Conservation (phyloP, 2,113 vertebrate species). For the Callorhinus ursinus region DNA sequence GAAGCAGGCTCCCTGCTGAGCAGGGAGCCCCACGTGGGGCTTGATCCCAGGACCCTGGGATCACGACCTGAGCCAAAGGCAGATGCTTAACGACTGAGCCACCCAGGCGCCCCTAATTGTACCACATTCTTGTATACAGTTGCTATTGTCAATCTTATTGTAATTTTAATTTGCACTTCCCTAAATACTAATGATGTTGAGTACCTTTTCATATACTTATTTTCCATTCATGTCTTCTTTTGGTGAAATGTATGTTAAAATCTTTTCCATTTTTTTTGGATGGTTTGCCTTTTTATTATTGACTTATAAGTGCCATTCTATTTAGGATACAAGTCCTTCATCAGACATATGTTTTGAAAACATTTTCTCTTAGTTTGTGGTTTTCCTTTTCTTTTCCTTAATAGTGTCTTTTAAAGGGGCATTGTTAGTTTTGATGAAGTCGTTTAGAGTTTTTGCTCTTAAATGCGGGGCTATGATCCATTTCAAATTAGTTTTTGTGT, state of each 20-base stretch:
- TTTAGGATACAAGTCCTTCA: neutral
- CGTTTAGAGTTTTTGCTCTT: neutral
- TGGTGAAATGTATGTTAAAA: neutral
- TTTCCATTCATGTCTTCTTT: neutral
- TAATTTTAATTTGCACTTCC: neutral
- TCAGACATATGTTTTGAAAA: slow-evolving; percentile 9
- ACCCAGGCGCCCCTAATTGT: neutral
- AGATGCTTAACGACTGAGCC: too few species aligned
- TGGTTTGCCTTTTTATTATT: neutral
- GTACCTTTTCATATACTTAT: neutral
- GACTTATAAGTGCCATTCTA: neutral
- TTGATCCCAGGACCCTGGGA: too few species aligned
- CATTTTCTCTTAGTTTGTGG: neutral
- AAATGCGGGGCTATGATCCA: neutral
- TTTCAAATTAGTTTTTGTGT: neutral
- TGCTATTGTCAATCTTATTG: neutral
- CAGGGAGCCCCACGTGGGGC: too few species aligned
- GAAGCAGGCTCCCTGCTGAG: too few species aligned
- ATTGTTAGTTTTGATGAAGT: neutral
- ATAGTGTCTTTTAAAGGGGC: neutral
- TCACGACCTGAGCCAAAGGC: too few species aligned
- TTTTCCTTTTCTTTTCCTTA: neutral
- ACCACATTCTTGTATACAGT: neutral
- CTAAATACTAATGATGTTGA: neutral
- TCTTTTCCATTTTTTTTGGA: neutral